phyloP scores from a whole-genome alignment of 2,888 invertebrate genomes.

The Agonum fuliginosum region DNA sequence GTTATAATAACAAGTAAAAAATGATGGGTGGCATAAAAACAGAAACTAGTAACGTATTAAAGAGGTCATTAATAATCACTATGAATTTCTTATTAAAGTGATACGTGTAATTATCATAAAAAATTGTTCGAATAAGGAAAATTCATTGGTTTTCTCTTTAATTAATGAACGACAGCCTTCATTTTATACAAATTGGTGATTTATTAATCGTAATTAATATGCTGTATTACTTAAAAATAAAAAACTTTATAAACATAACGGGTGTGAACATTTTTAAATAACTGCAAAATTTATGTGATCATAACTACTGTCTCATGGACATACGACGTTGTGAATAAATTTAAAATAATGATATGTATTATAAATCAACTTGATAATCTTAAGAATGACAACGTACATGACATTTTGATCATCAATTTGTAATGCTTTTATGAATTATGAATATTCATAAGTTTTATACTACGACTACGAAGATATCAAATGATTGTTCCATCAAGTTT shows the following conservation, averaged over 20 bases:
- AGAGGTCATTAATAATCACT: neutral
- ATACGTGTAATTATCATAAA: neutral
- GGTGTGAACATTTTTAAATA: neutral
- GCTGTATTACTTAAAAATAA: neutral
- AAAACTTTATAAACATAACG: neutral
- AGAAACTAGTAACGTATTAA: neutral
- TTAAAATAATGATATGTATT: neutral
- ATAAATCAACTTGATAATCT: too few relatives aligned
- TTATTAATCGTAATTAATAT: neutral
- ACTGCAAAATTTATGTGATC: neutral
- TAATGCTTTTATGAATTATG: too few relatives aligned
- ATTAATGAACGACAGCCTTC: neutral
- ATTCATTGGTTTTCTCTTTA: neutral
- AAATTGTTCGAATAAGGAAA: neutral
- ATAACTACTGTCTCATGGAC: neutral
- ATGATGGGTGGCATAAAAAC: too few relatives aligned
- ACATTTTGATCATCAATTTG: too few relatives aligned
- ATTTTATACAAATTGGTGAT: neutral
- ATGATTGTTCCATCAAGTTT: too few relatives aligned
- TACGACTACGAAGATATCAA: too few relatives aligned
- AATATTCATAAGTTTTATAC: too few relatives aligned
- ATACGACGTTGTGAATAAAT: neutral
- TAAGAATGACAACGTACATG: too few relatives aligned
- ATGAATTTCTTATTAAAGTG: neutral
- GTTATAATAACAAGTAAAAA: neutral